Conservation (phyloP, 2,888 invertebrate genomes). For the Phragmatobia fuliginosa region DNA sequence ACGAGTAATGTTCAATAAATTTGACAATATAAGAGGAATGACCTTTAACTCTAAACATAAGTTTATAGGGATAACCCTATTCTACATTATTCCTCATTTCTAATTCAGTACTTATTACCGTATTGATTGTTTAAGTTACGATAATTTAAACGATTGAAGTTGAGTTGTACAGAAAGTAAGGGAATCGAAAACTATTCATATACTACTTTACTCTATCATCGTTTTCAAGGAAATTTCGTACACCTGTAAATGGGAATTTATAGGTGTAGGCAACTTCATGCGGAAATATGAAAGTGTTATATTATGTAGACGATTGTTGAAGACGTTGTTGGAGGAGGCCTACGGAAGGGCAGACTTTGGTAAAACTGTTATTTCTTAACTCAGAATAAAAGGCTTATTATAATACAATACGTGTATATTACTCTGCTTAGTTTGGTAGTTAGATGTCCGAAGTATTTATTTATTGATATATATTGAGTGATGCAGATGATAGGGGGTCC, state of each 20-base stretch:
- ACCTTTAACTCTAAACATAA: constrained; percentile 11
- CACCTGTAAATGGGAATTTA: constrained; percentile 19
- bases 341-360: too few relatives aligned
- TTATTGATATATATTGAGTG: too few relatives aligned
- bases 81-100: not conserved
- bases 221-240: constrained; percentile 8
- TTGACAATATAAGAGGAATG: constrained; percentile 28
- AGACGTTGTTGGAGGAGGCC: too few relatives aligned
- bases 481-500: too few relatives aligned
- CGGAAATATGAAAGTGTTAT: constrained; percentile 30
- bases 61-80: too few relatives aligned
- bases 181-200: not conserved
- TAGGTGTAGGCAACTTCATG: too few relatives aligned
- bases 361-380: too few relatives aligned
- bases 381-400: too few relatives aligned
- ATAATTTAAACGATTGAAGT: constrained; percentile 36
- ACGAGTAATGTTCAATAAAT: constrained; percentile 34
- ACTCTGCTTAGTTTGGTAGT: too few relatives aligned
- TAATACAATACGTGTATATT: too few relatives aligned
- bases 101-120: not conserved
- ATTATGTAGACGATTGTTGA: not conserved
- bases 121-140: constrained; percentile 24
- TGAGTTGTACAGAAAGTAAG: constrained; percentile 26
- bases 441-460: too few relatives aligned
- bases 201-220: not conserved